Conservation (phyloP, 2,888 invertebrate species). For the Apoderus coryli region DNA sequence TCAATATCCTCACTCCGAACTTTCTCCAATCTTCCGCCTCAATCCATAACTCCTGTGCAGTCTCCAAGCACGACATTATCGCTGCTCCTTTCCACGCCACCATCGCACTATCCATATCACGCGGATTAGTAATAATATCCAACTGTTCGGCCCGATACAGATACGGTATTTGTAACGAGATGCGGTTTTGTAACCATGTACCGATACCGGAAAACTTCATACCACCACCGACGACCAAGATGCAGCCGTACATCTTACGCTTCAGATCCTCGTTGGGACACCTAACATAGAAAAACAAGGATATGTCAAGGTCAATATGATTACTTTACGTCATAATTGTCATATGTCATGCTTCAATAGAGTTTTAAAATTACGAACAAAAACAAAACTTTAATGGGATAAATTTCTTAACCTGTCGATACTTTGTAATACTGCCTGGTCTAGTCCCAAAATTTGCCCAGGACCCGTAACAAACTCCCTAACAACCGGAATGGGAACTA, state of each 20-base stretch:
- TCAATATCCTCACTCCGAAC: conserved; percentile 66
- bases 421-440: conserved; percentile 82
- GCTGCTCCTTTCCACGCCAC: conserved; percentile 92
- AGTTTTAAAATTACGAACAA: no score
- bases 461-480: conserved; percentile 57
- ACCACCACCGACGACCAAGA: conserved; percentile 83
- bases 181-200: conserved; percentile 76
- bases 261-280: conserved; percentile 69
- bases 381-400: no score
- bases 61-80: conserved; percentile 83
- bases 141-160: conserved; percentile 65
- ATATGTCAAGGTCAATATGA: no score
- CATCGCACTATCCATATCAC: conserved; percentile 83
- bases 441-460: conserved; percentile 72
- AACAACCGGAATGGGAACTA: conserved; percentile 26
- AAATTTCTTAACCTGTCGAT: conserved; percentile 43
- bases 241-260: conserved; percentile 86
- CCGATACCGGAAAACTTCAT: conserved; percentile 66
- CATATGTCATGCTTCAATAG: no score
- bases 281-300: no score
- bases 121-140: conserved; percentile 80
- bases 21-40: conserved; percentile 73
- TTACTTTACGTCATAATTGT: no score
- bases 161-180: conserved; percentile 71
- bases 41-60: conserved; percentile 88